Evolutionary conservation across 30 jellyfish, hydroid and myxozoan genomes (phyloP).

Genomic region (Morbakka virulenta): DNA sequence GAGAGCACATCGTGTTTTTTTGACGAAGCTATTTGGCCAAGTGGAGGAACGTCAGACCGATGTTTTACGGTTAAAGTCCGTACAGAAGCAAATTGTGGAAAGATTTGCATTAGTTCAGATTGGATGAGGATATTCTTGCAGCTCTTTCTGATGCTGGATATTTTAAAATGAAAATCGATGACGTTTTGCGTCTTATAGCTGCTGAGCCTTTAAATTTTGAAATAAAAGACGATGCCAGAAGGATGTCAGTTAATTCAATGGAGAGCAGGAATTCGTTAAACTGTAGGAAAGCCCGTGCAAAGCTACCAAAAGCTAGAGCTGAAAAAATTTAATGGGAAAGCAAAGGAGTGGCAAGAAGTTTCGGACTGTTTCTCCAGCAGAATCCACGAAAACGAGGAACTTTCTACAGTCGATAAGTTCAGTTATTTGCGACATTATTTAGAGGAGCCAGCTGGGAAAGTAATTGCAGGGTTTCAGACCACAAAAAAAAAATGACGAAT

Average conservation of each 20-base stretch:
- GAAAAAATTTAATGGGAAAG: constrained; percentile 12
- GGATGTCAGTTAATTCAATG: not conserved
- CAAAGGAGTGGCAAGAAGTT: constrained; percentile 12
- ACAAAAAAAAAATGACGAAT: constrained; percentile 9
- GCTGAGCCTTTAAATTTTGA: not conserved
- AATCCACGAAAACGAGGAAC: constrained; percentile 8
- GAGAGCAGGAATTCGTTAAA: not conserved
- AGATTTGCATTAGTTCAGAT: not conserved
- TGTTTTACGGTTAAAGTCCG: not conserved
- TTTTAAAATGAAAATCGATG: not conserved
- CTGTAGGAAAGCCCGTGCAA: not conserved
- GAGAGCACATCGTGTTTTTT: not conserved
- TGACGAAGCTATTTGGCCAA: not conserved
- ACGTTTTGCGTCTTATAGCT: not conserved
- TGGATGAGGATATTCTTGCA: constrained; percentile 4
- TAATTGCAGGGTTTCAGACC: constrained; percentile 20
- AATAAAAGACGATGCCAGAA: not conserved
- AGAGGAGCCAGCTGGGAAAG: constrained; percentile 12
- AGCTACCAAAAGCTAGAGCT: constrained; percentile 17
- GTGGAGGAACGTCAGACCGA: not conserved
- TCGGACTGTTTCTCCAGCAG: constrained; percentile 32
- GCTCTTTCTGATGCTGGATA: not conserved
- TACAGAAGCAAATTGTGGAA: constrained; percentile 1
- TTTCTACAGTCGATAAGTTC: not conserved
- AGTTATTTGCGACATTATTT: constrained; percentile 14